phyloP scores from a whole-genome alignment of 2,888 invertebrate species.

The Cataglyphis albicans region DNA sequence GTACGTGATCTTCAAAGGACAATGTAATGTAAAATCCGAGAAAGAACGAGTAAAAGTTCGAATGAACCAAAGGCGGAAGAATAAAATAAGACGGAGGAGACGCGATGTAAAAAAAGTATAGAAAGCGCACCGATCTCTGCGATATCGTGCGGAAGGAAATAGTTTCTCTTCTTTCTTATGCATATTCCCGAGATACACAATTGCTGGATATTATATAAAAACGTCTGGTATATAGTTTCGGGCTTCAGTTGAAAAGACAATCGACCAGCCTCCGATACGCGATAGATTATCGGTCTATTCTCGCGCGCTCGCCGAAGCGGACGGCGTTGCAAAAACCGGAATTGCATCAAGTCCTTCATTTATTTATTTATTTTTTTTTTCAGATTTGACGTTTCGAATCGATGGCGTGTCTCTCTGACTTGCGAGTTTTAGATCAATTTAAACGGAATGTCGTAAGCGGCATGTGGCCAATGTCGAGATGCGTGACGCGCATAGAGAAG shows the following conservation, averaged over 20 bases:
- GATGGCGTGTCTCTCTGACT: slow-evolving; percentile 15
- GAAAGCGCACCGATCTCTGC: background rate
- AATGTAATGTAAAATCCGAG: background rate
- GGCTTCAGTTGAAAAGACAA: slow-evolving; percentile 12
- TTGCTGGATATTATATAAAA: background rate
- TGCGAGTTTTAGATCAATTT: slow-evolving; percentile 52
- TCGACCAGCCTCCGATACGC: background rate
- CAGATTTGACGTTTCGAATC: slow-evolving; percentile 14
- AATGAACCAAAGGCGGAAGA: background rate
- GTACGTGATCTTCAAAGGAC: background rate
- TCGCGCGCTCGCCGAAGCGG: background rate
- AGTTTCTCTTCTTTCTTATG: slow-evolving; percentile 10
- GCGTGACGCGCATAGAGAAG: slow-evolving; percentile 61
- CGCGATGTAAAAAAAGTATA: background rate
- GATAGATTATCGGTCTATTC: slow-evolving; percentile 24
- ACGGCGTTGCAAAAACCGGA: slow-evolving; percentile 3
- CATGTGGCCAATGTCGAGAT: slow-evolving; percentile 14
- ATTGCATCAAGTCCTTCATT: slow-evolving; percentile 1
- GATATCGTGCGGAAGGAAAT: background rate
- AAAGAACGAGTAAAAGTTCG: background rate
- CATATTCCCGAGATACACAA: background rate
- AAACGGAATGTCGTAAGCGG: slow-evolving; percentile 23
- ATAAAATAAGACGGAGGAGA: background rate
- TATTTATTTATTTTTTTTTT: background rate
- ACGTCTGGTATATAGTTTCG: background rate